A percentile compares a stretch with the other conserved stretches of the same genome.
Conservation (phyloP, 2,797 vertebrate genomes). For the Cercopithecus petaurista region DNA sequence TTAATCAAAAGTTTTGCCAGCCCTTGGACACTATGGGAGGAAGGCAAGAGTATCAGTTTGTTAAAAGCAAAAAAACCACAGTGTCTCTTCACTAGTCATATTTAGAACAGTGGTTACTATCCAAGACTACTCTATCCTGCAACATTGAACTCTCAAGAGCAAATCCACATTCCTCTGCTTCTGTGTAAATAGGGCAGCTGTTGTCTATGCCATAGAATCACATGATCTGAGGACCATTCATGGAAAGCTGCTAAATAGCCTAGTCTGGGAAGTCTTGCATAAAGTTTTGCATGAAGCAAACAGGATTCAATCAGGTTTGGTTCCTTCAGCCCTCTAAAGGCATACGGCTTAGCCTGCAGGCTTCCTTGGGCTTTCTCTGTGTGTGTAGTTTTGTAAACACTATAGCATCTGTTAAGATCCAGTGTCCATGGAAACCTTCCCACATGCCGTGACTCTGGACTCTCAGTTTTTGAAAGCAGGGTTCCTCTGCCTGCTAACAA, state of each 20-base stretch:
- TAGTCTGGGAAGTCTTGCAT: constrained; percentile 32
- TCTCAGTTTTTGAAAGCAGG: constrained; percentile 50
- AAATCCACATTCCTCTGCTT: constrained; percentile 45
- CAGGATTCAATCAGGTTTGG: background rate
- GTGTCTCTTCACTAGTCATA: background rate
- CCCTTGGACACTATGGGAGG: constrained; percentile 34
- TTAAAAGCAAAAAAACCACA: constrained; percentile 39
- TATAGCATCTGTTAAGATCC: constrained; percentile 38
- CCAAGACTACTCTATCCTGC: background rate
- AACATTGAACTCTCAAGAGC: background rate
- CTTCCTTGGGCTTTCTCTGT: constrained; percentile 41
- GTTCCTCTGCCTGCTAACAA: constrained; percentile 33
- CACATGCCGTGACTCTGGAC: constrained; percentile 11
- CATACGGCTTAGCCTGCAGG: background rate
- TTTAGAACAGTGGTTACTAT: constrained; percentile 6
- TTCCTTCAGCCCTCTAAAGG: constrained; percentile 28
- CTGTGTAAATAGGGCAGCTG: constrained; percentile 40
- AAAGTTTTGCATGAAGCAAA: constrained; percentile 47
- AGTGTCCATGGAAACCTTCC: constrained; percentile 36
- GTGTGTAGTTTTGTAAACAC: constrained; percentile 30
- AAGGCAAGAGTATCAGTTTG: background rate
- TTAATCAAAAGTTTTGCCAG: constrained; percentile 72
- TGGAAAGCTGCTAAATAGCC: constrained; percentile 69
- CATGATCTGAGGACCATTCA: constrained; percentile 9
- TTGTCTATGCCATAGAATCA: background rate